Percentiles rank a stretch among this genome's conserved stretches.
These are phyloP conservation scores for Petromus typicus DNA, from an alignment of 2,113 vertebrate genomes.

Conservation along the genomic window DNA sequence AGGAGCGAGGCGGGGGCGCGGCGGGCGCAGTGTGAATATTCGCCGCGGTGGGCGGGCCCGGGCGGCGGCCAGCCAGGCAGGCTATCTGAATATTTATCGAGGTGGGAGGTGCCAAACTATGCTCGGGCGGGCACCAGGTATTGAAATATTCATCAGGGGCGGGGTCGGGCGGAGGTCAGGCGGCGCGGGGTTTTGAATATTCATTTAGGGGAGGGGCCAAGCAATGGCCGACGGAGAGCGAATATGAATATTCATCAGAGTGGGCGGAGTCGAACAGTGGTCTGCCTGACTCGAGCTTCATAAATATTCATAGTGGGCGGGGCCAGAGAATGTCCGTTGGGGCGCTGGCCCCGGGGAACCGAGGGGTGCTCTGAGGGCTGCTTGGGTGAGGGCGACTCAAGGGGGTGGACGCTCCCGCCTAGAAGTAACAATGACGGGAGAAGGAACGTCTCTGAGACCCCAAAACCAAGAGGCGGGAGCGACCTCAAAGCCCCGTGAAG, in stretches of 20 bases:
- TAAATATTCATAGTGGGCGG: not conserved
- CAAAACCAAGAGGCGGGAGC: fast-evolving
- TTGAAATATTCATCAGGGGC: conserved; percentile 74
- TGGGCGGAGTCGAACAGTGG: conserved; percentile 22
- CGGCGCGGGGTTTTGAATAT: not conserved
- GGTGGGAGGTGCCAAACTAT: not conserved
- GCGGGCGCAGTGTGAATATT: conserved; percentile 45
- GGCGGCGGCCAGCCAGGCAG: conserved; percentile 66
- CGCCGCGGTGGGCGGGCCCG: conserved; percentile 45
- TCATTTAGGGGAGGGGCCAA: not conserved
- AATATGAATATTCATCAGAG: not conserved
- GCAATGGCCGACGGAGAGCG: not conserved
- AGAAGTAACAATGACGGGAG: not conserved
- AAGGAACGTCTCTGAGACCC: not conserved
- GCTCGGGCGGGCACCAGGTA: not conserved
- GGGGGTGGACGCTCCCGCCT: not conserved
- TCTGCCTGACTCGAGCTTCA: conserved; percentile 63
- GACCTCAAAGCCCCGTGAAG: not conserved
- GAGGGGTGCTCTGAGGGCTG: not conserved
- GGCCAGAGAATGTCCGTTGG: not conserved
- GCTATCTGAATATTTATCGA: not conserved
- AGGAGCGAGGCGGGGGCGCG: conserved; percentile 64
- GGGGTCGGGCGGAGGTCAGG: conserved; percentile 78
- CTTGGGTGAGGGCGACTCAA: not conserved
- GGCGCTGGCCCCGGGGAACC: not conserved